Evolutionary conservation across 2,113 vertebrate genomes (phyloP).

Genomic region (Cephalopterus ornatus): DNA sequence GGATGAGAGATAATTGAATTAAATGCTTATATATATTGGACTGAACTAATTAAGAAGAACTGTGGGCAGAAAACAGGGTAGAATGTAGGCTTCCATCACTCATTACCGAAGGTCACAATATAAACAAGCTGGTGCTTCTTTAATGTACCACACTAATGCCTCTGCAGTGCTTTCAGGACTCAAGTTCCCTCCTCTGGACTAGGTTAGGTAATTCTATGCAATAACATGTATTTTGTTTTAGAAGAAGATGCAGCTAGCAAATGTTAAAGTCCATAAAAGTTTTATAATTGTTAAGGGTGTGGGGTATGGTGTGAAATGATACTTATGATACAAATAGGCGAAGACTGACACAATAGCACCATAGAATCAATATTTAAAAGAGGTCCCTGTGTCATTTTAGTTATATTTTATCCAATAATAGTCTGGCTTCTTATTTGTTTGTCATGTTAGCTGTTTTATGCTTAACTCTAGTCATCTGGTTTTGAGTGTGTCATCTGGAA

Average conservation of each 20-base stretch:
- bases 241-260: background rate
- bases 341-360: background rate
- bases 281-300: background rate
- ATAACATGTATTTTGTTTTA: background rate
- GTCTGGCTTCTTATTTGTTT: background rate
- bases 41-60: background rate
- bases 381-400: background rate
- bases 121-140: background rate
- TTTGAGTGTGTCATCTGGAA: background rate
- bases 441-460: background rate
- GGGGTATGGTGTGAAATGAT: accelerated
- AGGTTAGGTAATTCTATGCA: background rate
- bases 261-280: background rate
- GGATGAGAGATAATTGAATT: background rate
- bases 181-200: background rate
- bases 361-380: background rate
- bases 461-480: background rate
- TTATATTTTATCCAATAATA: background rate
- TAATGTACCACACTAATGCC: background rate
- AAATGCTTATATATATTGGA: background rate
- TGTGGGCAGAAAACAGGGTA: background rate
- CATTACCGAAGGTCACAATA: background rate
- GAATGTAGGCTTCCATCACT: accelerated
- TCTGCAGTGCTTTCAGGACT: background rate
- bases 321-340: background rate